Base-by-base conservation (phyloP, 2,888 invertebrate species). In the Scaeva pyrastri region DNA sequence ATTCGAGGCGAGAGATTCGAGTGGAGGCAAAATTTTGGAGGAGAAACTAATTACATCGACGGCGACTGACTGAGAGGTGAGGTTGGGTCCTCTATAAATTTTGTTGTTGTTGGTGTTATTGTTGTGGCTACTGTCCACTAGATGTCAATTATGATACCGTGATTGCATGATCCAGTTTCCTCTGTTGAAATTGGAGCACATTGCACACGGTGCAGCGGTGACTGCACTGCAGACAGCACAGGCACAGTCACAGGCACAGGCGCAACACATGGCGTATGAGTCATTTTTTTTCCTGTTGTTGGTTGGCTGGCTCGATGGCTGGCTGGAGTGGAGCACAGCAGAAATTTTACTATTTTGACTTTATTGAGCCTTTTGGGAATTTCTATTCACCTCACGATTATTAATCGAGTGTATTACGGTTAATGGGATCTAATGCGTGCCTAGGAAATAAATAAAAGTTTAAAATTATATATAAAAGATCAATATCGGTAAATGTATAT, bases 341-440 rank as follows among this genome's bases (percentile, higher is more conserved):
- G 31, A 58, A 50, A 70, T 66, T 74, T 71, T 70, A 41, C 64
- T 68, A 52, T 60, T 76, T 70, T 39, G 56, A 50, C 21, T 55
- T 55, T 52, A 21, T 36, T 75, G 52, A 73, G 72, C 56, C 72
- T 72, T 45, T 68, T 48, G 50, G 75, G 80, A 66, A 81, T 77
- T 85, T 56, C 73, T 62, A 82, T 86, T 82, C 86, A 82, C 52
- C 71, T 82, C 82, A 79, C 58, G 80, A 82, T 77, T 82, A 78
- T 86, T 82, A 82, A 86, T 86, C 77, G 86, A 77, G 74, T 55
- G 71, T 66, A 86, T 86, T 86, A 86, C 78, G 71, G 73, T 82
- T 86, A 86, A 82, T 86, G 74, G 86, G 86, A 86, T 82, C 86
- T 86, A 86, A 86, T 86, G 86, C 86, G 86, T 86, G 82, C 26